Base-by-base conservation (phyloP, 2,888 invertebrate species). In the Melitaea athalia region DNA sequence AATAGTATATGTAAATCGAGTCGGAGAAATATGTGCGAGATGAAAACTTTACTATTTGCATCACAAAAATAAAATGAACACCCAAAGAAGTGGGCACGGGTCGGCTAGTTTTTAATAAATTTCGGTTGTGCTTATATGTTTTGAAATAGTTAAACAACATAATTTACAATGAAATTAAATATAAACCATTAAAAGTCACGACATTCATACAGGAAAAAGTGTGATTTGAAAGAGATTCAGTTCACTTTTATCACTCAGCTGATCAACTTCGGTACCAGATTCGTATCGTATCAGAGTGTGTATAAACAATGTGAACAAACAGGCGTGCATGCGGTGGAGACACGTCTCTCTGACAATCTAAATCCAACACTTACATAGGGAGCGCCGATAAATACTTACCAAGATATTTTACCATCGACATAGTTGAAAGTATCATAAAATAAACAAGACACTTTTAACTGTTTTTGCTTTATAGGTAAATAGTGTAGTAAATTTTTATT, bases 211-310 rank as follows among this genome's bases (percentile, higher is more conserved):
- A 45, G 11, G 47, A 49, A 45, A 33, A 45, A 57, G n/a, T 33
- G 11, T 49, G 10, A 50, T 43, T 59, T 60, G 31, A 33, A 55
- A 57, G 15, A 38, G n/a, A 57, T 57, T 55, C 31, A n/a, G 55
- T 38, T 42, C 42, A 33, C n/a, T 31, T 38, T 57, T 57, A 57
- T 61, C 50, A 17, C 47, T 53, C 38, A 47, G 45, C 38, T 17
- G 55, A 67, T 62, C 55, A 49, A 31, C 24, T 55, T 62, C 33
- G 62, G 61, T 62, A 66, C 45, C 8, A 67, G 61, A 67, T 67
- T 50, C 14, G 55, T 67, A 67, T 67, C 67, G 55, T 14, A 57
- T 55, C 62, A 55, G n/a, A 67, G 61, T 49, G 65, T 53, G 61
- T 67, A 55, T 47, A 49, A 55, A 55, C 47, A 61, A 53, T 53